phyloP scores from a whole-genome alignment of 1,140 invertebrate genomes.

The Dufourea novaeangliae region DNA sequence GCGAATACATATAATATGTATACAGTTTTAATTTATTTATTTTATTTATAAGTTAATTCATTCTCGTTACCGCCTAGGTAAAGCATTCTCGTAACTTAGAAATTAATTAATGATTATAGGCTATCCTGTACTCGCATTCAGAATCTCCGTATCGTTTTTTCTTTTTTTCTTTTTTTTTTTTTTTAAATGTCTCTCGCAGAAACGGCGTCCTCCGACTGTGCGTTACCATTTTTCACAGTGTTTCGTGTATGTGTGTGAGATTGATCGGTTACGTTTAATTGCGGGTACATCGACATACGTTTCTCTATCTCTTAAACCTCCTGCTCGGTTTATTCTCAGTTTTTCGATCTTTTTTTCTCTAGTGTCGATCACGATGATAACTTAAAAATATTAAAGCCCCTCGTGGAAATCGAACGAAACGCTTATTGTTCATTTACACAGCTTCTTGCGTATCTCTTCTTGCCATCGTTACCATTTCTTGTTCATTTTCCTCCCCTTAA shows the following conservation, averaged over 20 bases:
- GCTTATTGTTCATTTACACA: slow-evolving; percentile 15
- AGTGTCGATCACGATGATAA: not conserved
- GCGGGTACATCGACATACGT: not conserved
- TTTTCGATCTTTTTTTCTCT: not conserved
- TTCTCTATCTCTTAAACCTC: not conserved
- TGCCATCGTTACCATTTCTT: not conserved
- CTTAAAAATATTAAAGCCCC: not conserved
- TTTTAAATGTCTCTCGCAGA: slow-evolving; percentile 74
- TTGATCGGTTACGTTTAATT: slow-evolving; percentile 40
- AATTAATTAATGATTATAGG: slow-evolving; percentile 61
- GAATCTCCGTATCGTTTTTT: too few relatives aligned
- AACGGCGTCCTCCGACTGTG: slow-evolving; percentile 86
- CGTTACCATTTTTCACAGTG: slow-evolving; percentile 81
- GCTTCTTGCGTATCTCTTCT: not conserved
- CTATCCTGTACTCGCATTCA: slow-evolving; percentile 29
- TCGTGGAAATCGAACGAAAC: slow-evolving; percentile 17
- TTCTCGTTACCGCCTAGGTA: slow-evolving; percentile 62
- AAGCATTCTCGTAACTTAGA: slow-evolving; percentile 67
- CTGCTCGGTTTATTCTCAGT: too few relatives aligned
- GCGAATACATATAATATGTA: slow-evolving; percentile 44
- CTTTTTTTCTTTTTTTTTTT: too few relatives aligned
- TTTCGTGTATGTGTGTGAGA: too few relatives aligned
- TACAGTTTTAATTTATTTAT: slow-evolving; percentile 58
- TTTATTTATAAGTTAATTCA: slow-evolving; percentile 68
- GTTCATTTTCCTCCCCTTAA: not conserved